Evolutionary conservation across 2,888 invertebrate species (phyloP).

Genomic region (Blomia tropicalis): DNA sequence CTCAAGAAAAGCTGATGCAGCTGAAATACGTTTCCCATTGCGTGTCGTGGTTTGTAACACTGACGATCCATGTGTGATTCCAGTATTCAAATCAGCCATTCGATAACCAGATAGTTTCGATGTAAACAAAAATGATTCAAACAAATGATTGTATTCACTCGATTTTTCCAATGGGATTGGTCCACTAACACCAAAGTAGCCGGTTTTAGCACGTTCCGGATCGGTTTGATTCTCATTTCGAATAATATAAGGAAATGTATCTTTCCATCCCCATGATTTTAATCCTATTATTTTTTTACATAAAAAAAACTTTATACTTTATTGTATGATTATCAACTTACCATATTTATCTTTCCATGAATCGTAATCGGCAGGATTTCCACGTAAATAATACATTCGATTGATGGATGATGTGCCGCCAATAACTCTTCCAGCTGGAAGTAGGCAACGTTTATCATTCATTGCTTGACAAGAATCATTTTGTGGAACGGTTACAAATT

Average conservation of each 20-base stretch:
- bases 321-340: neutral
- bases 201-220: constrained; percentile 14
- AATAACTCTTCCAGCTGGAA: constrained; percentile 13
- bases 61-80: neutral
- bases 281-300: constrained; percentile 5
- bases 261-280: constrained; percentile 22
- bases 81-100: constrained; percentile 16
- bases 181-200: constrained; percentile 16
- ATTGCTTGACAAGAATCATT: constrained; percentile 17
- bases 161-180: constrained; percentile 4
- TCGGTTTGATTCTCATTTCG: constrained; percentile 19
- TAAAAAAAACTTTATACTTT: neutral
- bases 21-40: constrained; percentile 11
- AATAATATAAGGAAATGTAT: constrained; percentile 18
- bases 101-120: constrained; percentile 12
- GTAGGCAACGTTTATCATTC: constrained; percentile 6
- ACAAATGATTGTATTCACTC: neutral
- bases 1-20: constrained; percentile 14
- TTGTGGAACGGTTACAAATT: neutral
- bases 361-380: constrained; percentile 20
- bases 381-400: constrained; percentile 20
- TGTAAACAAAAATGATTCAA: constrained; percentile 1
- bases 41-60: constrained; percentile 11
- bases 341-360: constrained; percentile 13
- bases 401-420: constrained; percentile 24